phyloP scores from a whole-genome alignment of 92 coral and sea anemone genomes.

The Blastomussa wellsi region DNA sequence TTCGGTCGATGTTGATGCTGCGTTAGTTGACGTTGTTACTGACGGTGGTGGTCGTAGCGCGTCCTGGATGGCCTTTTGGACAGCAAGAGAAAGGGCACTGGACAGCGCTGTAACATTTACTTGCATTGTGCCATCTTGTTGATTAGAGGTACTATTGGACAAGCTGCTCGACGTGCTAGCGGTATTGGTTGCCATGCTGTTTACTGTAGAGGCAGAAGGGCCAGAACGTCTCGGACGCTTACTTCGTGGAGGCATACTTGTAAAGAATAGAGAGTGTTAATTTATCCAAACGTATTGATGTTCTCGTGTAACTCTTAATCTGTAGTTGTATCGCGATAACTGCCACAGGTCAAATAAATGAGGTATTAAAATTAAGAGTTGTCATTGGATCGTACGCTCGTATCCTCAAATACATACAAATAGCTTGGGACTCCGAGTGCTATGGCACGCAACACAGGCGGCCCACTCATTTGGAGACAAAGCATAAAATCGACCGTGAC shows the following conservation, averaged over 20 bases:
- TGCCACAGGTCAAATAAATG: conserved; percentile 29
- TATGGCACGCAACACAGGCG: conserved; percentile 34
- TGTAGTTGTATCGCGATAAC: conserved; percentile 19
- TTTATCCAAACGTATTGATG: conserved; percentile 5
- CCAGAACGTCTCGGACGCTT: conserved; percentile 32
- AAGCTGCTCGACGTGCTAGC: conserved; percentile 28
- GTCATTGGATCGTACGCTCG: conserved; percentile 20
- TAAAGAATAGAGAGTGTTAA: conserved; percentile 20
- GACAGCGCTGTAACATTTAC: conserved; percentile 27
- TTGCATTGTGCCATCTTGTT: conserved; percentile 30
- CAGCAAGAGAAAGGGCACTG: conserved; percentile 26
- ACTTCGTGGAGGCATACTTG: conserved; percentile 23
- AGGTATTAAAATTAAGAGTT: conserved; percentile 20
- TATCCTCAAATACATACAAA: conserved; percentile 17
- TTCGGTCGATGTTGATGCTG: conserved; percentile 18
- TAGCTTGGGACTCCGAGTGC: conserved; percentile 34
- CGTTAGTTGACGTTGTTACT: conserved; percentile 18
- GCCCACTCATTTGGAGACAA: conserved; percentile 28
- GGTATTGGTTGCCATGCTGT: conserved; percentile 28
- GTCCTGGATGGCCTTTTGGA: conserved; percentile 21
- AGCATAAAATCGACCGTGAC: conserved; percentile 25
- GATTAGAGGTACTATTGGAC: conserved; percentile 10
- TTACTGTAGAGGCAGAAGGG: conserved; percentile 34
- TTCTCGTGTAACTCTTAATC: conserved; percentile 22
- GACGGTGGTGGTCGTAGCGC: conserved; percentile 25